Conservation (phyloP, 2,113 vertebrate genomes). For the Strix uralensis region DNA sequence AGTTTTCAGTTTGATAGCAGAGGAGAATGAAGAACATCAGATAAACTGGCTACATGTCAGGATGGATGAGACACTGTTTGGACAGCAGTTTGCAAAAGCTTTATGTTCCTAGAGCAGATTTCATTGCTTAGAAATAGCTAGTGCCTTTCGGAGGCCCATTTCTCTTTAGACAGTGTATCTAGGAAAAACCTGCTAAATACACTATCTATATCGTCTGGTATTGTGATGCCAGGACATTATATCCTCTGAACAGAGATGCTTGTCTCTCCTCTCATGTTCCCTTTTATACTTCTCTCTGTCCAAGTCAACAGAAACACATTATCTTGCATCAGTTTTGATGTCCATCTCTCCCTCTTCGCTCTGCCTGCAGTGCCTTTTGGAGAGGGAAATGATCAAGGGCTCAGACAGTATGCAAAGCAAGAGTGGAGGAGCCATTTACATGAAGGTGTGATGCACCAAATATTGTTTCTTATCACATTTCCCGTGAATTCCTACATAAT, state of each 20-base stretch:
- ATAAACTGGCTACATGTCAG: neutral
- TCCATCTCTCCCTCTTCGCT: neutral
- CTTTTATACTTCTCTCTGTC: neutral
- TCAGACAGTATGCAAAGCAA: neutral
- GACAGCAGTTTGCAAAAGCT: neutral
- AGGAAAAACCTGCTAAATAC: neutral
- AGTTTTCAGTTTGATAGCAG: neutral
- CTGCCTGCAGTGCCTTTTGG: neutral
- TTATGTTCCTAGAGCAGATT: neutral
- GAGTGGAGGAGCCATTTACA: neutral
- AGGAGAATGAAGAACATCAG: neutral
- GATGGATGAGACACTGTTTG: neutral
- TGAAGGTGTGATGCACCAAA: neutral
- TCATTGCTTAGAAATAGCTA: neutral
- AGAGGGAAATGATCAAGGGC: neutral
- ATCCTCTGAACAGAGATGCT: neutral
- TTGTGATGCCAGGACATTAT: neutral
- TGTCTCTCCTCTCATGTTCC: neutral
- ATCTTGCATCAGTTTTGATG: neutral
- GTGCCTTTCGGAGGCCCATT: neutral
- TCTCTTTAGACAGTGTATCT: neutral
- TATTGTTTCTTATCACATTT: neutral
- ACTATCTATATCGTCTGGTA: neutral
- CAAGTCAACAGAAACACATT: neutral
- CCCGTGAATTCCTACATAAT: neutral